These are phyloP conservation scores for Megaceryle alcyon DNA, from an alignment of 2,797 vertebrate species.

Conservation along the genomic window DNA sequence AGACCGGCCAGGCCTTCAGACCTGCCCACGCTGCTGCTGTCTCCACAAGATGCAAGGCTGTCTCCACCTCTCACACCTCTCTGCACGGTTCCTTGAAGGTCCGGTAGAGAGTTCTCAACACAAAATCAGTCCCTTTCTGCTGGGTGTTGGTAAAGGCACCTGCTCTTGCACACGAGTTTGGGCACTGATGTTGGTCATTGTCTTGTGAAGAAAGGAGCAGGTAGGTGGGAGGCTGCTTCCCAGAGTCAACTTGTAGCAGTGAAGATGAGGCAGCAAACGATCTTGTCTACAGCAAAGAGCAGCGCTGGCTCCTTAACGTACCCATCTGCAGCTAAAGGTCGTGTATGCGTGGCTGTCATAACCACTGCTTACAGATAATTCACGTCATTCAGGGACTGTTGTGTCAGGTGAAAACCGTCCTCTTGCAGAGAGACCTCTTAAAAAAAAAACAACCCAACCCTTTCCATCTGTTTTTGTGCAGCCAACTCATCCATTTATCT, in stretches of 20 bases:
- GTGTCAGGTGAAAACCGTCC: background rate
- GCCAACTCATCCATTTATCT: background rate
- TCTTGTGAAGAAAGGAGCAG: rapidly evolving
- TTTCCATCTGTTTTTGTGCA: background rate
- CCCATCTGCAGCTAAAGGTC: rapidly evolving
- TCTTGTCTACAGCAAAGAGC: rapidly evolving
- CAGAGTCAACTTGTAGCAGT: background rate
- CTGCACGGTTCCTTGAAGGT: background rate
- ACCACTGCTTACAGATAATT: background rate
- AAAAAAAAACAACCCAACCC: background rate
- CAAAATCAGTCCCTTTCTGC: background rate
- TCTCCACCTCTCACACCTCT: background rate
- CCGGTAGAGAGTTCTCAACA: rapidly evolving
- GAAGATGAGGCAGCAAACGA: rapidly evolving
- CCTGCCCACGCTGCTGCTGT: background rate
- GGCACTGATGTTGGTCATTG: rapidly evolving
- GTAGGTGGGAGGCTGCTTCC: too few species aligned
- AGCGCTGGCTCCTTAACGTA: background rate
- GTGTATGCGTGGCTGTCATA: rapidly evolving
- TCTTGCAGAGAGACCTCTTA: background rate
- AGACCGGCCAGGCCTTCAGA: background rate
- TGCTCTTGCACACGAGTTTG: rapidly evolving
- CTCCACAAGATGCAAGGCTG: rapidly evolving
- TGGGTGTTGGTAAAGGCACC: background rate
- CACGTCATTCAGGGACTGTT: background rate